These are phyloP conservation scores for Diloba caeruleocephala DNA, from an alignment of 2,888 invertebrate species.

Conservation along the genomic window DNA sequence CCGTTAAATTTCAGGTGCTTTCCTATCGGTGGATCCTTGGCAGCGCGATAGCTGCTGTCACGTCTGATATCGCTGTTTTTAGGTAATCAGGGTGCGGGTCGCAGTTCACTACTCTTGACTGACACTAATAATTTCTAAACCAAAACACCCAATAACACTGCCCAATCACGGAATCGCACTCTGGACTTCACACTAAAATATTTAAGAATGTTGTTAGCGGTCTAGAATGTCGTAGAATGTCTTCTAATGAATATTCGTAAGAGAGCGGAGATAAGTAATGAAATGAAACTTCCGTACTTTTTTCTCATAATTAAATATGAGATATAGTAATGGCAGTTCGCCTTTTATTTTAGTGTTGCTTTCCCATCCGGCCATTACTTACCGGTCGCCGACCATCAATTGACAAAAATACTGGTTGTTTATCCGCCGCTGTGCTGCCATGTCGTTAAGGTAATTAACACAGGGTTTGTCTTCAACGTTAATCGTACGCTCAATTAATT, in stretches of 20 bases:
- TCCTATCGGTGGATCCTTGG: too few species aligned
- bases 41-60: too few species aligned
- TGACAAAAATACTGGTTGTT: conserved; percentile 35
- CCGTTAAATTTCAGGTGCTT: too few species aligned
- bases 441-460: conserved; percentile 36
- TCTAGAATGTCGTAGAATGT: too few species aligned
- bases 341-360: conserved; percentile 31
- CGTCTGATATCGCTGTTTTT: too few species aligned
- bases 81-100: too few species aligned
- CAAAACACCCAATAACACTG: not conserved
- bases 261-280: not conserved
- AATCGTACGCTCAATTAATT: conserved; percentile 12
- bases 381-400: conserved; percentile 8
- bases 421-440: conserved; percentile 21
- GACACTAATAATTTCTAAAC: too few species aligned
- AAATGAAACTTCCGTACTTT: not conserved
- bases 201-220: too few species aligned
- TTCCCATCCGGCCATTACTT: conserved; percentile 48
- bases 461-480: conserved; percentile 4
- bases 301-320: conserved; percentile 25
- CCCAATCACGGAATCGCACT: too few species aligned
- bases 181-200: too few species aligned
- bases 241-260: conserved; percentile 25
- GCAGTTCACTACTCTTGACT: too few species aligned
- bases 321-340: conserved; percentile 12